phyloP scores from a whole-genome alignment of 2,113 vertebrate genomes.

The Girardinichthys multiradiatus region DNA sequence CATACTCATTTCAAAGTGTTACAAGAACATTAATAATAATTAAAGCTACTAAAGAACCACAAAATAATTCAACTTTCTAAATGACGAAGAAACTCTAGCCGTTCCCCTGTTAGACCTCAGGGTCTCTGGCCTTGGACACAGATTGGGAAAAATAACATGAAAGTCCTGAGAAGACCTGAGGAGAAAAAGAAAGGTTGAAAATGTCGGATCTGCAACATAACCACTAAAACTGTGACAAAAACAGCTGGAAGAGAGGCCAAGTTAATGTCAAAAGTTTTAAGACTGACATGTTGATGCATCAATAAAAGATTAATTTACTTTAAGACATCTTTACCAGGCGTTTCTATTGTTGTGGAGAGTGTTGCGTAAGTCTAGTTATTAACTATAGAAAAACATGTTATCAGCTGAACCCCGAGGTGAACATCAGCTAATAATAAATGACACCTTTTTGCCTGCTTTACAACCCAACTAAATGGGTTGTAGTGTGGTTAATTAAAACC shows the following conservation, averaged over 20 bases:
- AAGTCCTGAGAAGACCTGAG: no score
- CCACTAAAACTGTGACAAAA: not conserved
- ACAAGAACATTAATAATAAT: not conserved
- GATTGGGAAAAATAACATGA: no score
- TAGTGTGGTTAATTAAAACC: not conserved
- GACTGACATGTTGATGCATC: not conserved
- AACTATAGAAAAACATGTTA: not conserved
- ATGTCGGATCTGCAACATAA: not conserved
- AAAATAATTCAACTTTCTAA: not conserved
- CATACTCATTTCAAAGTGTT: not conserved
- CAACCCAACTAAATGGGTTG: no score
- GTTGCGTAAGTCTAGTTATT: not conserved
- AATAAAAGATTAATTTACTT: not conserved
- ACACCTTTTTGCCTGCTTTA: not conserved
- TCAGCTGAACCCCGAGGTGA: not conserved
- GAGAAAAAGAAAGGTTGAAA: not conserved
- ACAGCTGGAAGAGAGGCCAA: not conserved
- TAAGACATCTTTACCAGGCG: not conserved
- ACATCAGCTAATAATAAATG: not conserved
- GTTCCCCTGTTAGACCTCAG: no score
- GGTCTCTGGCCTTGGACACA: no score
- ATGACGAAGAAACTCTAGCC: not conserved
- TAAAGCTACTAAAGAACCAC: not conserved
- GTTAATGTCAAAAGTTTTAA: not conserved
- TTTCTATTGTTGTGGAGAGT: not conserved